Percentiles rank a stretch among this genome's conserved stretches.
Conservation (phyloP, 2,113 vertebrate species). For the Cathartes aura region DNA sequence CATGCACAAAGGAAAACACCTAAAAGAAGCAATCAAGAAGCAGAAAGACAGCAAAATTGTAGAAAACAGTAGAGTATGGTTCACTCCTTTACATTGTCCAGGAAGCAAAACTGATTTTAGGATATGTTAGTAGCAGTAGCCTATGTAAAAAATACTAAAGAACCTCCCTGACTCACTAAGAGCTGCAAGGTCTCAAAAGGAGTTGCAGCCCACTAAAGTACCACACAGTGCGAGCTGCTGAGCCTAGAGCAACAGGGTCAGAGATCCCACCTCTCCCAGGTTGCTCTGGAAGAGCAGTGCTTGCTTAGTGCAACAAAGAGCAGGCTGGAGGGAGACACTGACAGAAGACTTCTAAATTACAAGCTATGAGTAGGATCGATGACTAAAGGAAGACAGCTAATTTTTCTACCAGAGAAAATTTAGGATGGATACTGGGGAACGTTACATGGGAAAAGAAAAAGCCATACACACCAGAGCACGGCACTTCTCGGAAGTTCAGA, state of each 20-base stretch:
- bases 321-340: not conserved
- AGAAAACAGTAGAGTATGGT: not conserved
- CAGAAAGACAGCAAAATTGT: not conserved
- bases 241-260: not conserved
- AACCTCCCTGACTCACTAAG: not conserved
- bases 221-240: fast-evolving
- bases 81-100: not conserved
- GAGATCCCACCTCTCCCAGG: not conserved
- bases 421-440: not conserved
- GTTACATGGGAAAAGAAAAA: not conserved
- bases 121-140: not conserved
- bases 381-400: not conserved
- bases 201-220: not conserved
- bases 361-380: not conserved
- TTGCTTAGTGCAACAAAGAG: not conserved
- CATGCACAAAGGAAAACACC: not conserved
- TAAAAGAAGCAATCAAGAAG: not conserved
- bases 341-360: not conserved
- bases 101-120: not conserved
- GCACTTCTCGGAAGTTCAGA: not conserved
- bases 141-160: not conserved
- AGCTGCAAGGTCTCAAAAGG: not conserved
- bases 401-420: not conserved
- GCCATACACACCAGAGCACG: fast-evolving
- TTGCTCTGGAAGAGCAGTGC: fast-evolving